A percentile compares a stretch with the other conserved stretches of the same genome.
These are phyloP conservation scores for Coenonympha arcania DNA, from an alignment of 2,888 invertebrate species.

Conservation along the genomic window DNA sequence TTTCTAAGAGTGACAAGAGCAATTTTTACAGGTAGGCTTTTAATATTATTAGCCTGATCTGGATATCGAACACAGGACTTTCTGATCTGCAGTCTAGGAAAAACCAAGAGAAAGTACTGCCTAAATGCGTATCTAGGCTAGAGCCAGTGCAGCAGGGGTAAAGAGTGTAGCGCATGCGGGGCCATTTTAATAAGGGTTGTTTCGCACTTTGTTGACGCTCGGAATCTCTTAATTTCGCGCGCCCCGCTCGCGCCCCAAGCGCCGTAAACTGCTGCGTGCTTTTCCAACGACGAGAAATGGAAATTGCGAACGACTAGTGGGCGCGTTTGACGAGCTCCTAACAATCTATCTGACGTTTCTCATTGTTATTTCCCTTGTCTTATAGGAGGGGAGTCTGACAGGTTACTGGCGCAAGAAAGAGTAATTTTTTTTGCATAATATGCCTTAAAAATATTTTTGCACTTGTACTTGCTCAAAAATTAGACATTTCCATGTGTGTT, in stretches of 20 bases:
- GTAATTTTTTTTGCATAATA: too few species aligned
- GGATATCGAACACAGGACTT: too few species aligned
- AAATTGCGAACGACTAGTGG: conserved; percentile 27
- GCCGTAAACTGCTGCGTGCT: conserved; percentile 45
- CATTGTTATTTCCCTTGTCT: conserved; percentile 16
- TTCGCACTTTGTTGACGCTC: conserved; percentile 49
- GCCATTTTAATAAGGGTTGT: conserved; percentile 58
- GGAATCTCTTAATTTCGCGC: conserved; percentile 67
- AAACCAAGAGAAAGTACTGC: too few species aligned
- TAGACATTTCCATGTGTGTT: too few species aligned
- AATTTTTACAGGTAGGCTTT: too few species aligned
- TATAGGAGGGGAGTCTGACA: conserved; percentile 3
- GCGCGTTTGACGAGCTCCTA: conserved; percentile 26
- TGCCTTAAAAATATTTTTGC: background rate
- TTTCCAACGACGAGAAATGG: conserved; percentile 26
- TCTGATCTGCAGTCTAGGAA: too few species aligned
- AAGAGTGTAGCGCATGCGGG: conserved; percentile 21
- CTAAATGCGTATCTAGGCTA: too few species aligned
- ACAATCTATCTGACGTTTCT: conserved; percentile 20
- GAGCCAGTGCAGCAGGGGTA: background rate
- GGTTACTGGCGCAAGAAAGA: background rate
- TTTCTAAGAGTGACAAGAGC: too few species aligned
- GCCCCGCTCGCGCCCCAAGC: conserved; percentile 44
- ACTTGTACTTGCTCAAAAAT: too few species aligned
- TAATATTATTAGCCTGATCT: too few species aligned